These are phyloP conservation scores for Pollenia amentaria DNA, from an alignment of 2,888 invertebrate genomes.

Conservation along the genomic window DNA sequence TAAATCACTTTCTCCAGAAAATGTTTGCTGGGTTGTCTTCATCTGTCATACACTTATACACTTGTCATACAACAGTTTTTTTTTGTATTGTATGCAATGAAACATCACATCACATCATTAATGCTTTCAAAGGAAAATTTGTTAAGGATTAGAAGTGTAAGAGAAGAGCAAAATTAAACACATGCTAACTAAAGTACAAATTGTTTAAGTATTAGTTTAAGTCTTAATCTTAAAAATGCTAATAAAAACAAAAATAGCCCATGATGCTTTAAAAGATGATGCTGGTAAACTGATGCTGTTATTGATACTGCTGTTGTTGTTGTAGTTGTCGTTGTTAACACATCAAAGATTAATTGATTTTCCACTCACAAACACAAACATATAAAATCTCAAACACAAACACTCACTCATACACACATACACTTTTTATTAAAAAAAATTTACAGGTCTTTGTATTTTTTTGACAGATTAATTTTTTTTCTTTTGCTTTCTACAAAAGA, in stretches of 20 bases:
- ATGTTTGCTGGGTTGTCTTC: too few species aligned
- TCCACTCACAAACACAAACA: constrained; percentile 58
- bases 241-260: constrained; percentile 2
- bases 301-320: neutral
- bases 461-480: neutral
- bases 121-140: constrained; percentile 17
- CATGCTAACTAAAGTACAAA: neutral
- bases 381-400: constrained; percentile 29
- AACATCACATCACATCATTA: constrained; percentile 10
- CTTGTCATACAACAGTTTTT: constrained; percentile 5
- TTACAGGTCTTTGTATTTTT: too few species aligned
- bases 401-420: constrained; percentile 37
- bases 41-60: neutral
- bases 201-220: neutral
- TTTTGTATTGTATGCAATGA: constrained; percentile 20
- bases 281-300: constrained; percentile 1
- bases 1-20: too few species aligned
- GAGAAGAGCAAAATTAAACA: constrained; percentile 13
- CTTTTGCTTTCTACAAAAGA: neutral
- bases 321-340: constrained; percentile 35
- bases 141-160: constrained; percentile 15
- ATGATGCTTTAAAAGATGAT: neutral
- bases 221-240: constrained; percentile 12
- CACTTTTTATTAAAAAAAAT: neutral
- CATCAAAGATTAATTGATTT: constrained; percentile 70